phyloP scores from a whole-genome alignment of 2,888 invertebrate genomes.

The Drosophila atroscutellata region DNA sequence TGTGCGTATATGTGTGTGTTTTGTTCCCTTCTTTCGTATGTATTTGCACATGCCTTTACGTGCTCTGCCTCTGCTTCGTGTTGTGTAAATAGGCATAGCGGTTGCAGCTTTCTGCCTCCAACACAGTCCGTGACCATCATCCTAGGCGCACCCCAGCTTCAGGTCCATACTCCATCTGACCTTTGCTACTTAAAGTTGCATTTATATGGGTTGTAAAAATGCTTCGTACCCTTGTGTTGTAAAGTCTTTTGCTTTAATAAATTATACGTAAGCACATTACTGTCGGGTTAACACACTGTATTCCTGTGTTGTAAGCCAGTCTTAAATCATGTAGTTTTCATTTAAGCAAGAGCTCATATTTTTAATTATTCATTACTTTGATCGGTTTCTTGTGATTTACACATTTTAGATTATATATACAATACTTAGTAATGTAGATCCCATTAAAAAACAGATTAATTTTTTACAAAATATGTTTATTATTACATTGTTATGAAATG shows the following conservation, averaged over 20 bases:
- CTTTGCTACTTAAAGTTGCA: slow-evolving; percentile 51
- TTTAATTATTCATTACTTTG: background rate
- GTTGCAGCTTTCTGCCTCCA: slow-evolving; percentile 48
- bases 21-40: slow-evolving; percentile 24
- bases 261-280: background rate
- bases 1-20: slow-evolving; percentile 9
- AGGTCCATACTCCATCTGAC: slow-evolving; percentile 44
- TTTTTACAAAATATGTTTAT: background rate
- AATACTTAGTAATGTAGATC: background rate
- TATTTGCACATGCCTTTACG: slow-evolving; percentile 71
- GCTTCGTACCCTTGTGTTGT: slow-evolving; percentile 14
- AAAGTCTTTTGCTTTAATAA: slow-evolving; percentile 25
- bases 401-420: background rate
- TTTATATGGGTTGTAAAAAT: slow-evolving; percentile 41
- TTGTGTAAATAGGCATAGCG: slow-evolving; percentile 63
- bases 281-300: background rate
- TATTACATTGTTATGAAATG: background rate
- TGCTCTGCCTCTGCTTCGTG: slow-evolving; percentile 49
- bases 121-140: slow-evolving; percentile 57
- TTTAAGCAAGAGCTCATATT: background rate
- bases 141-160: slow-evolving; percentile 6
- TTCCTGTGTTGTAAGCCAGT: background rate
- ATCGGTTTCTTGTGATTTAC: background rate
- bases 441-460: background rate
- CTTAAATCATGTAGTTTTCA: background rate